Conservation (phyloP, 2,888 invertebrate species). For the Unio delphinus region DNA sequence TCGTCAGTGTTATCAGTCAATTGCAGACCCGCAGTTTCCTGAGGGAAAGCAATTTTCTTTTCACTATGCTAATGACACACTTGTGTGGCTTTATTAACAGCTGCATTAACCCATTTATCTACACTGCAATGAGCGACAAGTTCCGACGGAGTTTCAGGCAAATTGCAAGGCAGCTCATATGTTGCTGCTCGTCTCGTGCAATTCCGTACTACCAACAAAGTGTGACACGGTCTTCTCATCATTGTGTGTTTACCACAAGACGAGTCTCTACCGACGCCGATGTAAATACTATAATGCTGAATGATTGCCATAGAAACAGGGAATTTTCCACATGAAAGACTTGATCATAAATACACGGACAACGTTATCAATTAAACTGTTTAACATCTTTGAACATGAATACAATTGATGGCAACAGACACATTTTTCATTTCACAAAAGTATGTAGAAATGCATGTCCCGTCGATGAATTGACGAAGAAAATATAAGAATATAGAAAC, state of each 20-base stretch:
- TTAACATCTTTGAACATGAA: too few species aligned
- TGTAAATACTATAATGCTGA: conserved; percentile 20
- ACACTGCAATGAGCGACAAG: conserved; percentile 72
- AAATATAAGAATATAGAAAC: too few species aligned
- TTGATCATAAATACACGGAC: too few species aligned
- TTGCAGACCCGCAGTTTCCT: conserved; percentile 68
- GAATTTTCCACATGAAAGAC: too few species aligned
- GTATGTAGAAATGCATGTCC: too few species aligned
- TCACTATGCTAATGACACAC: conserved; percentile 73
- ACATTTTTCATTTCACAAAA: too few species aligned
- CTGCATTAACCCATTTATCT: conserved; percentile 73
- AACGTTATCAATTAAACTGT: too few species aligned
- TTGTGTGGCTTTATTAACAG: conserved; percentile 72
- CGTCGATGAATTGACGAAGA: too few species aligned
- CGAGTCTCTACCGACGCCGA: conserved; percentile 28
- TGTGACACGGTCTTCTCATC: background rate
- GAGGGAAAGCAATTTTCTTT: conserved; percentile 70
- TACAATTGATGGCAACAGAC: too few species aligned
- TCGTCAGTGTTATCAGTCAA: conserved; percentile 72
- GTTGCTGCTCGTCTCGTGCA: conserved; percentile 18
- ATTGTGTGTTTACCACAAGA: conserved; percentile 11
- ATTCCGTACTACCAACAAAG: too few species aligned
- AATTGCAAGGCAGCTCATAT: conserved; percentile 43
- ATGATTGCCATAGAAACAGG: conserved; percentile 4
- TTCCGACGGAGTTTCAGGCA: conserved; percentile 68